Evolutionary conservation across 2,113 vertebrate genomes (phyloP), one percentile per base, ranked within the genome.

Genomic region (Aegotheles bennettii): DNA sequence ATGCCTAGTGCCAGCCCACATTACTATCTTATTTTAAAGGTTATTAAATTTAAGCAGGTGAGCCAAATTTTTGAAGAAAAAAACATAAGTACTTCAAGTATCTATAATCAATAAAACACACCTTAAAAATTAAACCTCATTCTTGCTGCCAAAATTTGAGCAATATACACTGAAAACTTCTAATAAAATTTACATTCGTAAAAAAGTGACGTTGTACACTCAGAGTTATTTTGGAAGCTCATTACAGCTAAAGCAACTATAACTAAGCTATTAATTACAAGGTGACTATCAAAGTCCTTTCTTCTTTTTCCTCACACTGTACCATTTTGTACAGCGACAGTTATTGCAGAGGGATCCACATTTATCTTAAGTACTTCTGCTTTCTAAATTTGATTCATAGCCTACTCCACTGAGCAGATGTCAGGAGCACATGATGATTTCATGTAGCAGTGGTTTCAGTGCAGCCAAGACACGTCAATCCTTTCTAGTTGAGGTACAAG

Each of bases 301-400:
- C 64, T 74, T 74, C 50, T 76, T 90, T 84, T 77, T 42, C 61
- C 33, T 84, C 18, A 33, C 19, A 57, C 29, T 54, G n/a, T 20
- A 67, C 18, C 29, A 47, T 74, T 93, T 91, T 74, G n/a, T 73
- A 90, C 29, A 81, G 33, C 17, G 76, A 78, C 19, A 51, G 21
- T 56, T 74, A 74, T 75, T 70, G 81, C 24, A 84, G 68, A 88
- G 51, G 79, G 71, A 90, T 33, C 36, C n/a, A 70, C 36, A 68
- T 75, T 84, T 81, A 71, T 81, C 79, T 90, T 75, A 90, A 90
- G 83, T 63, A 93, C 47, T 92, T 78, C 84, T 94, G 84, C 56
- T 90, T 94, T 92, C 76, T 75, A 56, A 89, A 57, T 31, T 47
- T 82, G 69, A 96, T 91, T 94, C 84, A 75, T 36, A 89, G 91